A percentile compares a stretch with the other conserved stretches of the same genome.
phyloP scores from a whole-genome alignment of 2,888 invertebrate genomes.

The Cyclophora punctaria region DNA sequence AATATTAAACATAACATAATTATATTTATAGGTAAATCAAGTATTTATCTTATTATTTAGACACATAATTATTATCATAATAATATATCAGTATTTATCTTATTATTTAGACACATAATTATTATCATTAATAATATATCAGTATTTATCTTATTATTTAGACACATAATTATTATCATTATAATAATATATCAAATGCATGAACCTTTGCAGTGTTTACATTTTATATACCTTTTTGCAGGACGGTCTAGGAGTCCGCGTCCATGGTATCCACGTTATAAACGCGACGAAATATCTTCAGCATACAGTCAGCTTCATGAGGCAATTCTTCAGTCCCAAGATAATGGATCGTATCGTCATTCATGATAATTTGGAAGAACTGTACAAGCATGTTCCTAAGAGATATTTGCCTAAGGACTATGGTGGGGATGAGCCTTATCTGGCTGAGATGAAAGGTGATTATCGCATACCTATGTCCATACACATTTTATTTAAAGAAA shows the following conservation, averaged over 20 bases:
- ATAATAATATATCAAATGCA: too few relatives aligned
- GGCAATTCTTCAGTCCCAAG: conserved; percentile 54
- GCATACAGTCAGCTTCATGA: conserved; percentile 45
- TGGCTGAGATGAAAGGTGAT: conserved; percentile 50
- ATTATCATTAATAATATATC: too few relatives aligned
- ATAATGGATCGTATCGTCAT: conserved; percentile 46
- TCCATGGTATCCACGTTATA: conserved; percentile 56
- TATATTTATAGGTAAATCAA: too few relatives aligned
- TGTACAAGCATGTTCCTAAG: conserved; percentile 43
- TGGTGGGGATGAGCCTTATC: conserved; percentile 44
- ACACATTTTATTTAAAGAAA: too few relatives aligned
- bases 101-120: too few relatives aligned
- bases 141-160: too few relatives aligned
- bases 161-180: too few relatives aligned
- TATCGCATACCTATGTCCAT: neutral
- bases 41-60: too few relatives aligned
- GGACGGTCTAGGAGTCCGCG: conserved; percentile 59
- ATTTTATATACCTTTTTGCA: conserved; percentile 29
- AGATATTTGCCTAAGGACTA: conserved; percentile 47
- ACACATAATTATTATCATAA: too few relatives aligned
- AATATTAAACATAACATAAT: too few relatives aligned
- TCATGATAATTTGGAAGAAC: conserved; percentile 40
- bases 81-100: too few relatives aligned
- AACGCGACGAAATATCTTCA: conserved; percentile 48
- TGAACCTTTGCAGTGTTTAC: too few relatives aligned